Evolutionary conservation across 2,888 invertebrate genomes (phyloP).

Genomic region (Metacarcinus magister): DNA sequence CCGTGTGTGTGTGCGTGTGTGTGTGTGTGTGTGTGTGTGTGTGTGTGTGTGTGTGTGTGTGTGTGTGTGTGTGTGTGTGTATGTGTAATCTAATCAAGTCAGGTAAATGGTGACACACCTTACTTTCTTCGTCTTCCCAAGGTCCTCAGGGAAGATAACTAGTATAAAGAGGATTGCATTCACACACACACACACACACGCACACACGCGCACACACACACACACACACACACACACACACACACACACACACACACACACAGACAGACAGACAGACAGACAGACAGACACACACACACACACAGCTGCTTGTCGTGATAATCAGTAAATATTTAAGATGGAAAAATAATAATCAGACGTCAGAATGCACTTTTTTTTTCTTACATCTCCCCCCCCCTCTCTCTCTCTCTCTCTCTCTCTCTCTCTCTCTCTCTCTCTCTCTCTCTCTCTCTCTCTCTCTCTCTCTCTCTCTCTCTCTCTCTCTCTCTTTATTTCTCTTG

Average conservation of each 20-base stretch:
- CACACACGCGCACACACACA: neutral
- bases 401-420: neutral
- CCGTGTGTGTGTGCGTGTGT: neutral
- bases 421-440: slow-evolving; percentile 3
- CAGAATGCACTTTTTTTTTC: no score
- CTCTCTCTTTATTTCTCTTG: no score
- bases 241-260: neutral
- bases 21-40: neutral
- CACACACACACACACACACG: neutral
- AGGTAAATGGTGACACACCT: neutral
- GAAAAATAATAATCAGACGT: no score
- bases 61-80: neutral
- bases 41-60: neutral
- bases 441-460: slow-evolving; percentile 53
- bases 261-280: no score
- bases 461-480: neutral
- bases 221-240: neutral
- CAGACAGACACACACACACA: no score
- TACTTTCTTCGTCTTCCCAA: neutral
- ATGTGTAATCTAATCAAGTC: neutral
- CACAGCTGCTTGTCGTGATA: no score
- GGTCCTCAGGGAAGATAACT: neutral
- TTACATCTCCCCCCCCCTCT: no score
- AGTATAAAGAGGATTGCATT: neutral
- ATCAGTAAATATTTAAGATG: no score